These are phyloP conservation scores for Lates japonicus DNA, from an alignment of 2,797 vertebrate species.

Conservation along the genomic window DNA sequence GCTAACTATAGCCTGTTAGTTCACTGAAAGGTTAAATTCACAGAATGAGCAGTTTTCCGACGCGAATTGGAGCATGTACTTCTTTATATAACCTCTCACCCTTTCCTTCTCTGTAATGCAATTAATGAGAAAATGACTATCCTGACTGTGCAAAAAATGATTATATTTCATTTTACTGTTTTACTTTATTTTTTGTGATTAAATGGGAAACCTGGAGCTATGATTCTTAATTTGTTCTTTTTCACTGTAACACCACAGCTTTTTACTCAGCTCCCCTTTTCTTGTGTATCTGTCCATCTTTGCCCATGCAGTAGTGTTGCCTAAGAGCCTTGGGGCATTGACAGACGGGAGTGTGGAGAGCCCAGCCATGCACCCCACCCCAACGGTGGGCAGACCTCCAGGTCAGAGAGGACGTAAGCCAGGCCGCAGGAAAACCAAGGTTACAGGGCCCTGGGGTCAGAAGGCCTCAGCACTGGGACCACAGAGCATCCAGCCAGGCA, in stretches of 20 bases:
- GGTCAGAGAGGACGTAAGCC: conserved; percentile 94
- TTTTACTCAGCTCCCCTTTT: neutral
- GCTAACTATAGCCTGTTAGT: neutral
- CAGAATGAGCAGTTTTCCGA: conserved; percentile 12
- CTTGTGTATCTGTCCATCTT: neutral
- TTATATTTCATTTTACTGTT: neutral
- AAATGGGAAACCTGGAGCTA: neutral
- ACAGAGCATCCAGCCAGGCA: conserved; percentile 85
- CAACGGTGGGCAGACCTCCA: conserved; percentile 89
- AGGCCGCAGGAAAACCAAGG: conserved; percentile 93
- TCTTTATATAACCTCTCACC: conserved; percentile 10
- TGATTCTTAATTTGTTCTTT: conserved; percentile 10
- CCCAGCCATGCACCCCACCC: conserved; percentile 88
- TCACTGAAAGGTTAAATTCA: conserved; percentile 15
- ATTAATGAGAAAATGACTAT: conserved; percentile 23
- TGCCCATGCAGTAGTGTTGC: conserved; percentile 89
- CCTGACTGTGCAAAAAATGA: conserved; percentile 3
- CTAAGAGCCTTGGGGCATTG: conserved; percentile 90
- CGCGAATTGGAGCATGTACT: neutral
- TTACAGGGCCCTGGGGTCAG: conserved; percentile 76
- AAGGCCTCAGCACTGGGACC: conserved; percentile 78
- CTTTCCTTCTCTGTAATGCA: neutral
- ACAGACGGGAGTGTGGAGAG: conserved; percentile 91
- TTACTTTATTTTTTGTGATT: too few relatives aligned
- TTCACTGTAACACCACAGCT: neutral